Percentiles rank a stretch among this genome's conserved stretches.
Evolutionary conservation across 2,797 vertebrate genomes (phyloP).

Genomic region (Enteromius fasciolatus): DNA sequence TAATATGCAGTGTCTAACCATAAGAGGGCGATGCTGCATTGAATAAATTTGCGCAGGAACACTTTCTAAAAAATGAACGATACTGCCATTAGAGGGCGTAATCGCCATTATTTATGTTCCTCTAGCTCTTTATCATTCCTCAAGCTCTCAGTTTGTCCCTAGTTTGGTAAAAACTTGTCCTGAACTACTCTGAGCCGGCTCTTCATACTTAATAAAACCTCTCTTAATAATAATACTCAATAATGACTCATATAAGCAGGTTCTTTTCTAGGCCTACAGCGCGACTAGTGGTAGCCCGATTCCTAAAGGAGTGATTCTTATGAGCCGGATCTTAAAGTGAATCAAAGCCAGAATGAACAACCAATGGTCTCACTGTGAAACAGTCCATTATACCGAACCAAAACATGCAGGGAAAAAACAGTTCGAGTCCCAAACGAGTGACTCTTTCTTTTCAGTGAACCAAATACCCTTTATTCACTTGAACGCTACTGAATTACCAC

Average conservation of each 20-base stretch:
- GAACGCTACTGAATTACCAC: too few relatives aligned
- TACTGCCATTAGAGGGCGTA: not conserved
- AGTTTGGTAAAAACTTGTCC: not conserved
- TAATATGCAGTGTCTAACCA: not conserved
- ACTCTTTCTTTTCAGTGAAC: not conserved
- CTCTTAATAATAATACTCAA: too few relatives aligned
- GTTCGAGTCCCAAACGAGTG: not conserved
- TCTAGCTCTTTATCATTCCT: not conserved
- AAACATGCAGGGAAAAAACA: not conserved
- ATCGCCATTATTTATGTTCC: not conserved
- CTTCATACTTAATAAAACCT: not conserved
- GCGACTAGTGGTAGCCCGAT: not conserved
- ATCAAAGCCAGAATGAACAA: not conserved
- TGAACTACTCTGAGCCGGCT: not conserved
- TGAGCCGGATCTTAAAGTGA: not conserved
- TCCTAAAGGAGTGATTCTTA: not conserved
- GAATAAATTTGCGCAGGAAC: not conserved
- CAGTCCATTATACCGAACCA: not conserved
- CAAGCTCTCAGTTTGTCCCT: not conserved
- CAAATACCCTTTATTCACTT: not conserved
- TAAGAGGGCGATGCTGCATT: constrained; percentile 5
- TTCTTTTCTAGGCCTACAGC: not conserved
- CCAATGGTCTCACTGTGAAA: not conserved
- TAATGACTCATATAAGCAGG: not conserved
- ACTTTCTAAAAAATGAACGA: not conserved